A percentile compares a stretch with the other conserved stretches of the same genome.
Evolutionary conservation across 2,888 invertebrate genomes (phyloP).

Genomic region (Elysia crispata): DNA sequence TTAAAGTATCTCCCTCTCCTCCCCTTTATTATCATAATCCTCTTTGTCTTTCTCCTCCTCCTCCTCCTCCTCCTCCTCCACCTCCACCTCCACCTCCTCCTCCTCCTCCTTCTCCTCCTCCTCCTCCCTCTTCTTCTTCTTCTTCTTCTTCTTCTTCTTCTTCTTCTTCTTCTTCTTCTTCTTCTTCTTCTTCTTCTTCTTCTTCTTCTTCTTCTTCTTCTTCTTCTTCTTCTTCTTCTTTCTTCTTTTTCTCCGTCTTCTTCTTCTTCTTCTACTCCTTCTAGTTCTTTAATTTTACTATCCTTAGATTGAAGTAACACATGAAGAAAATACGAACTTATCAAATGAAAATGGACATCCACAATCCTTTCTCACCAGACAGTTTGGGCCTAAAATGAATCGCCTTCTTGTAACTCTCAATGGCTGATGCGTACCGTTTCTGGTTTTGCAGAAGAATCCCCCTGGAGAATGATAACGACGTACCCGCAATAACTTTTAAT

Average conservation of each 20-base stretch:
- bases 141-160: conserved; percentile 9
- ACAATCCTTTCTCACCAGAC: conserved; percentile 85
- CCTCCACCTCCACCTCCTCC: neutral
- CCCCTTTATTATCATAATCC: too few relatives aligned
- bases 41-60: too few relatives aligned
- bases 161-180: neutral
- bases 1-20: too few relatives aligned
- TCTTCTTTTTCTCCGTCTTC: too few relatives aligned
- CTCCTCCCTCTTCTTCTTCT: neutral
- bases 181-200: neutral
- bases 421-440: conserved; percentile 90
- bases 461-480: conserved; percentile 81
- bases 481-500: too few relatives aligned
- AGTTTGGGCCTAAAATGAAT: conserved; percentile 94
- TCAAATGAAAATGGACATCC: neutral
- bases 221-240: neutral
- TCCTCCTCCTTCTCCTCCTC: neutral
- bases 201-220: neutral
- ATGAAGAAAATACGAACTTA: neutral
- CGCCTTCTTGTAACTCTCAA: conserved; percentile 93
- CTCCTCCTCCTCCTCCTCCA: neutral
- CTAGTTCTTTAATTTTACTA: neutral
- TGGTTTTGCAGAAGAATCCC: conserved; percentile 94
- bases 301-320: neutral
- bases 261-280: too few relatives aligned